Percentiles rank a stretch among this genome's conserved stretches.
Conservation (phyloP, 92 coral and sea anemone species). For the Siderastrea siderea region DNA sequence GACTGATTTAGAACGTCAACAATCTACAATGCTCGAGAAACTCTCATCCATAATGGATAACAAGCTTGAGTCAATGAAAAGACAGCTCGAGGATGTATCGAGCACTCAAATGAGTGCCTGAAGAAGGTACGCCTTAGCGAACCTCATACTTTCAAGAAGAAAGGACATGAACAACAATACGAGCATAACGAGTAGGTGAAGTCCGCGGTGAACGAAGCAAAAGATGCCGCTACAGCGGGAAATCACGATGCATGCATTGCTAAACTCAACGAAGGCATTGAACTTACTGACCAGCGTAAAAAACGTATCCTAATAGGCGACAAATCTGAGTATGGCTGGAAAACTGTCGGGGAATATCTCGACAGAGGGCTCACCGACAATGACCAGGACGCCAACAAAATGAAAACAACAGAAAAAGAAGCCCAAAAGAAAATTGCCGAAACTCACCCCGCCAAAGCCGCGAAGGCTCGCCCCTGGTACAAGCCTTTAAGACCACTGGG, state of each 20-base stretch:
- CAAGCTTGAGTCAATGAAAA: slow-evolving; percentile 8
- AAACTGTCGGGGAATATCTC: slow-evolving; percentile 61
- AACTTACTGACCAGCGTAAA: slow-evolving; percentile 40
- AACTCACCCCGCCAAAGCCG: slow-evolving; percentile 30
- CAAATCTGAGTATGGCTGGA: slow-evolving; percentile 53
- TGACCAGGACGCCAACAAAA: slow-evolving; percentile 63
- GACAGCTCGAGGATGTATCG: slow-evolving; percentile 18
- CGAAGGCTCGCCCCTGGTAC: slow-evolving; percentile 19
- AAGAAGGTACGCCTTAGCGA: slow-evolving; percentile 50
- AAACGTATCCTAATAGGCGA: slow-evolving; percentile 38
- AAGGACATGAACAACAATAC: slow-evolving; percentile 63
- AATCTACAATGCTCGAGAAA: neutral
- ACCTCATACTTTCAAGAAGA: slow-evolving; percentile 47
- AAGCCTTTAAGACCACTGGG: slow-evolving; percentile 20
- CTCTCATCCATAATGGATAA: neutral
- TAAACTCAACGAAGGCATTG: slow-evolving; percentile 64
- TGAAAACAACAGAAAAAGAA: slow-evolving; percentile 70
- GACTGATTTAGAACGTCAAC: neutral
- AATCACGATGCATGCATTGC: slow-evolving; percentile 53
- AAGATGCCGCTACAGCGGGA: slow-evolving; percentile 7
- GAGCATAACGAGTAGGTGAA: slow-evolving; percentile 63
- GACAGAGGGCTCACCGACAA: slow-evolving; percentile 56
- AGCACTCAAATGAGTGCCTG: slow-evolving; percentile 36
- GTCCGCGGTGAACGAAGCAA: slow-evolving; percentile 32
- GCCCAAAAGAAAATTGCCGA: slow-evolving; percentile 63